These are phyloP conservation scores for Atractosteus spatula DNA, from an alignment of 2,113 vertebrate genomes.

Conservation along the genomic window DNA sequence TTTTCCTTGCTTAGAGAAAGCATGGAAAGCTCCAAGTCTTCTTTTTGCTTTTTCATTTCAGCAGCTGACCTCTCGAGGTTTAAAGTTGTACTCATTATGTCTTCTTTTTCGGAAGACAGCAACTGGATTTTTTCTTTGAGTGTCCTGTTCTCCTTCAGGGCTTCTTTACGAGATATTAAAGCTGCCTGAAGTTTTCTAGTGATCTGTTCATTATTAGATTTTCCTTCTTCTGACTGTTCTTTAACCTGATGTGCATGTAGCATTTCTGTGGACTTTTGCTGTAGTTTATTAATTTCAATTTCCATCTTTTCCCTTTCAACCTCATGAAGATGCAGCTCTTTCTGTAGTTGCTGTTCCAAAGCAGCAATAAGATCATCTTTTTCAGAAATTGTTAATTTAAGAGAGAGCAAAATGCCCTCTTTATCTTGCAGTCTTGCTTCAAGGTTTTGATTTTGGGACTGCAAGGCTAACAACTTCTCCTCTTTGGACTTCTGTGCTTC, in stretches of 20 bases:
- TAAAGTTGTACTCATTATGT: slow-evolving; percentile 42
- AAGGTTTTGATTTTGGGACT: slow-evolving; percentile 29
- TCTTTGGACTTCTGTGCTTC: slow-evolving; percentile 26
- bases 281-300: slow-evolving; percentile 37
- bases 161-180: slow-evolving; percentile 78
- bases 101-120: slow-evolving; percentile 50
- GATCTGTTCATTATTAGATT: slow-evolving; percentile 52
- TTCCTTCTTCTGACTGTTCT: slow-evolving; percentile 39
- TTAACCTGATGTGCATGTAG: slow-evolving; percentile 23
- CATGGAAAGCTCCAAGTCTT: slow-evolving; percentile 40
- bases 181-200: slow-evolving; percentile 80
- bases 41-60: slow-evolving; percentile 49
- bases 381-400: slow-evolving; percentile 37
- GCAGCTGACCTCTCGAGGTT: slow-evolving; percentile 47
- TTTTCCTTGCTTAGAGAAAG: slow-evolving; percentile 43
- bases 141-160: slow-evolving; percentile 66
- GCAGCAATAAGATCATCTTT: slow-evolving; percentile 50
- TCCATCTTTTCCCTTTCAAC: slow-evolving; percentile 39
- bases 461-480: slow-evolving; percentile 9
- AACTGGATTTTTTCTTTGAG: slow-evolving; percentile 63
- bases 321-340: slow-evolving; percentile 45
- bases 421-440: slow-evolving; percentile 38
- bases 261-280: slow-evolving; percentile 47
- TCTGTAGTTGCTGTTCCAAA: slow-evolving; percentile 55
- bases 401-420: background rate